Base-by-base conservation (phyloP, 2,113 vertebrate species). In the Ancistrus triradiatus region DNA sequence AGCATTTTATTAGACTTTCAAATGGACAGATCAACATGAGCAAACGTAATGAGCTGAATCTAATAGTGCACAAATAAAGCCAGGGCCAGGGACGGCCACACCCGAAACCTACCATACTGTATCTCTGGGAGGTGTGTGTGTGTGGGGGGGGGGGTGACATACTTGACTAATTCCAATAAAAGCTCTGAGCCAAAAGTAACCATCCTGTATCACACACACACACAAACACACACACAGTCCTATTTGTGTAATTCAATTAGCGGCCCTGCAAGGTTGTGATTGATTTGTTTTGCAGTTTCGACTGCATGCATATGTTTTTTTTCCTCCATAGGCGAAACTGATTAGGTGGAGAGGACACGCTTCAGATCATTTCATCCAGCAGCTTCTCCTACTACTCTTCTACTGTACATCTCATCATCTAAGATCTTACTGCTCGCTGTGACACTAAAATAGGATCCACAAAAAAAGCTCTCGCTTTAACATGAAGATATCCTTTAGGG, bases 211-310 rank as follows among this genome's bases (percentile, higher is more conserved):
- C 24, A 52, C 48, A 43, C 58, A 60, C 64, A 42, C 68, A 52
- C 58, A 59, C 44, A 52, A 18, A 4, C 49, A 19, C 22, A 18
- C 65, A 31, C 27, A 70, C 31, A 69, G 78, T 80, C 76, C 78
- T 55, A 83, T 81, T 83, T 78, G 78, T 83, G 83, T 85, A 83
- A 87, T 87, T 87, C 82, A 86, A 85, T 88, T 87, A 85, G 79
- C 69, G 75, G 77, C 63, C 74, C 83, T 79, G 77, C 77, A 69
- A 63, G 74, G 70, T 74, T 72, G 77, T 84, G 83, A 85, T 85
- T 85, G 84, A 86, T 87, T 83, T 82, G 81, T 85, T 84, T 83
- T 63, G 64, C 43, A 62, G 38, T 47, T 58, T 58, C 22, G 31
- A 52, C 64, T 57, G n/a, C 37, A 22, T 51, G 27, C 7, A 27